Conservation (phyloP, 2,888 invertebrate genomes). For the Calephelis perditalis region DNA sequence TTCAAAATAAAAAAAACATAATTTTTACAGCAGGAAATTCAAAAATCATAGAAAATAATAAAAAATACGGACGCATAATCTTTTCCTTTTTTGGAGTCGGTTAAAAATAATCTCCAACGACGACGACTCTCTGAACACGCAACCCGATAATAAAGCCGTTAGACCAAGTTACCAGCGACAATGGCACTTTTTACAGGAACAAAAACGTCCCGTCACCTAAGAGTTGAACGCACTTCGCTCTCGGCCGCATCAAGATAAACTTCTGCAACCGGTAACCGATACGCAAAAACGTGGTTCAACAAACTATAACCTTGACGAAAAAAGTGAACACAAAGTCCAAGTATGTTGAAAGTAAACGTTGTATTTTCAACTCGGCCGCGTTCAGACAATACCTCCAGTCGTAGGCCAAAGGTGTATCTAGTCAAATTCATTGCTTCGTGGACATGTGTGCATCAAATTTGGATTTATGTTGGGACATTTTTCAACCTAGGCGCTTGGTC, state of each 20-base stretch:
- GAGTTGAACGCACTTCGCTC: conserved; percentile 26
- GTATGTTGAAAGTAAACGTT: background rate
- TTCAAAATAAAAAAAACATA: too few species aligned
- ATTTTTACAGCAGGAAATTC: too few species aligned
- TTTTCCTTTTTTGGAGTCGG: too few species aligned
- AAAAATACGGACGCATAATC: too few species aligned
- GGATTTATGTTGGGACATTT: too few species aligned
- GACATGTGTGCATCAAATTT: too few species aligned
- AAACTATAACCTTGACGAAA: conserved; percentile 40
- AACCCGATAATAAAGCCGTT: background rate
- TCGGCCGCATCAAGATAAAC: conserved; percentile 24
- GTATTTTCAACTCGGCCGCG: background rate
- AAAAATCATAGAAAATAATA: too few species aligned
- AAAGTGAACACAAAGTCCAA: conserved; percentile 13
- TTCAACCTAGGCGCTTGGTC: too few species aligned
- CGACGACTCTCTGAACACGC: too few species aligned
- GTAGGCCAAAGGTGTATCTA: conserved; percentile 8
- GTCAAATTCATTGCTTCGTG: background rate
- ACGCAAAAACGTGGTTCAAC: conserved; percentile 61
- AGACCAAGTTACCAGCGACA: background rate
- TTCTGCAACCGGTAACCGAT: conserved; percentile 45
- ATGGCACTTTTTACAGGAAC: conserved; percentile 1
- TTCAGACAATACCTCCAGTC: background rate
- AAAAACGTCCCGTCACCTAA: conserved; percentile 5
- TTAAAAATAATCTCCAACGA: too few species aligned